Evolutionary conservation across 2,888 invertebrate species (phyloP).

Genomic region (Prosapia bicincta): DNA sequence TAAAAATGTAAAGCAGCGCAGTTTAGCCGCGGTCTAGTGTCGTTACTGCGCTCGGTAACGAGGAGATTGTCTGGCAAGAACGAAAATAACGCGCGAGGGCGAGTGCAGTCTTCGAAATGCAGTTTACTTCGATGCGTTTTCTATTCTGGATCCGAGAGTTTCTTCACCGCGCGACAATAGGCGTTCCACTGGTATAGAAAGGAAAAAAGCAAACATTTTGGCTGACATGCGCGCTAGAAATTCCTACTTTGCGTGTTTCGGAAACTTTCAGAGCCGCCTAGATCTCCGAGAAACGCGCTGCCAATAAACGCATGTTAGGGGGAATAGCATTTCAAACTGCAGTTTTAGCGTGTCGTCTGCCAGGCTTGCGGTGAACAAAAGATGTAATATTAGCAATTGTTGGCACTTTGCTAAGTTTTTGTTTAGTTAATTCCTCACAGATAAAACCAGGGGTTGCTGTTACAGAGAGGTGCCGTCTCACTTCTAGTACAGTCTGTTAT

Average conservation of each 20-base stretch:
- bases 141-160: neutral
- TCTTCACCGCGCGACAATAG: neutral
- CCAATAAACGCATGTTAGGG: neutral
- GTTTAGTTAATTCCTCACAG: too few relatives aligned
- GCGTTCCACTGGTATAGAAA: neutral
- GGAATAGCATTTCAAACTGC: neutral
- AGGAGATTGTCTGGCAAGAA: neutral
- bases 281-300: neutral
- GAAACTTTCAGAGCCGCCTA: neutral
- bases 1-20: constrained; percentile 12
- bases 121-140: neutral
- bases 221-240: neutral
- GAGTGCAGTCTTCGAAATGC: neutral
- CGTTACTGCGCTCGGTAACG: neutral
- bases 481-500: too few relatives aligned
- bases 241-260: neutral
- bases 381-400: neutral
- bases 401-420: neutral
- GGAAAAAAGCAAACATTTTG: neutral
- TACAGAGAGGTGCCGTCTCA: too few relatives aligned
- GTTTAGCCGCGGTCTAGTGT: neutral
- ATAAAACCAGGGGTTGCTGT: too few relatives aligned
- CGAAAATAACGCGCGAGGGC: constrained; percentile 8
- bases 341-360: neutral
- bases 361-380: neutral